Evolutionary conservation across 2,113 vertebrate genomes (phyloP).

Genomic region (Eolophus roseicapilla): DNA sequence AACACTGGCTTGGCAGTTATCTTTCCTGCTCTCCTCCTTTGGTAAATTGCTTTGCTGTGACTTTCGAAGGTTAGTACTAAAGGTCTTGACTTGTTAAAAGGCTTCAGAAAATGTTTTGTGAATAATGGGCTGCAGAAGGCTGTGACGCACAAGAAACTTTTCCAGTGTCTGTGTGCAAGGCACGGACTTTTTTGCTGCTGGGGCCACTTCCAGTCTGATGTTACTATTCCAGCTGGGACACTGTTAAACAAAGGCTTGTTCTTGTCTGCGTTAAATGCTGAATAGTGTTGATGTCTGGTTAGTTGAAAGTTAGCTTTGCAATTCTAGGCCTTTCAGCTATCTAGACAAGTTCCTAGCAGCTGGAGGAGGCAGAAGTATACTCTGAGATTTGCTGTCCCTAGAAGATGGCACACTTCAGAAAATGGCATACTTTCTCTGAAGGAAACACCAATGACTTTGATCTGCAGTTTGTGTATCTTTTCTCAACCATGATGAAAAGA

Average conservation of each 20-base stretch:
- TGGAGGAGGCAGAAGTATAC: not conserved
- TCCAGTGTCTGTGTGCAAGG: not conserved
- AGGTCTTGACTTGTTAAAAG: not conserved
- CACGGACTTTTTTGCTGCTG: not conserved
- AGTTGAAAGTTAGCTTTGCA: not conserved
- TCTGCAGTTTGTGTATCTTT: not conserved
- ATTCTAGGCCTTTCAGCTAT: not conserved
- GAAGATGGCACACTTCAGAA: not conserved
- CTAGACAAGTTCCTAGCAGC: accelerated
- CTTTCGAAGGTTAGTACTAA: not conserved
- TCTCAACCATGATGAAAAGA: not conserved
- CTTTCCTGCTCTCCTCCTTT: not conserved
- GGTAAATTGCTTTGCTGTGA: not conserved
- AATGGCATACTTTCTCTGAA: not conserved
- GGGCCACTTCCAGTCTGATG: not conserved
- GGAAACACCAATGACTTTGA: not conserved
- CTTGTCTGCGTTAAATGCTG: not conserved
- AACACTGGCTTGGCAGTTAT: not conserved
- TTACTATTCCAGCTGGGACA: not conserved
- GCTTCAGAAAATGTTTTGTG: not conserved
- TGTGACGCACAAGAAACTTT: not conserved
- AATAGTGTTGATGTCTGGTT: not conserved
- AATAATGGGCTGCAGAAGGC: not conserved
- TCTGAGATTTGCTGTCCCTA: not conserved
- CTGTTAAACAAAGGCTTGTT: not conserved